These are phyloP conservation scores for Tadarida brasiliensis DNA, from an alignment of 2,797 vertebrate genomes.

Conservation along the genomic window DNA sequence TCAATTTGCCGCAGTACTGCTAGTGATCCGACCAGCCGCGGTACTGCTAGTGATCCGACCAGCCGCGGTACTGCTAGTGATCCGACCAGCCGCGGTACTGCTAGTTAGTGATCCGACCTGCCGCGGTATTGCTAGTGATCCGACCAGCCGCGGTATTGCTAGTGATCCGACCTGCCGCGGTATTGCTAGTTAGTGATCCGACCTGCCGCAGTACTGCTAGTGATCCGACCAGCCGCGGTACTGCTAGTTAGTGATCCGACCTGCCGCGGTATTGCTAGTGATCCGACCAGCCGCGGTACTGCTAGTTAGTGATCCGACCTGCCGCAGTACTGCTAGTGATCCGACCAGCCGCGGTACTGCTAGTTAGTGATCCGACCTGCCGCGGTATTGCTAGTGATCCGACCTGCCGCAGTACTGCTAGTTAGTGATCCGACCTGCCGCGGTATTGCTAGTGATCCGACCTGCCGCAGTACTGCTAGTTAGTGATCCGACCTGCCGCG, in stretches of 20 bases:
- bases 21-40: not conserved
- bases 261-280: not conserved
- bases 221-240: not conserved
- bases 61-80: not conserved
- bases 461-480: not conserved
- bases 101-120: not conserved
- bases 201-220: fast-evolving
- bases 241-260: not conserved
- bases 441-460: not conserved
- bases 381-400: not conserved
- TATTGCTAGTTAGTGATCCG: fast-evolving
- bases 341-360: not conserved
- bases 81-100: not conserved
- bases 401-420: not conserved
- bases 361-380: not conserved
- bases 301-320: not conserved
- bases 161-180: not conserved
- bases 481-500: not conserved
- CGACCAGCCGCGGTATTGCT: not conserved
- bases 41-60: not conserved
- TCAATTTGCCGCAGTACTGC: not conserved
- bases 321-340: not conserved
- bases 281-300: not conserved
- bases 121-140: not conserved
- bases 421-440: not conserved